Base-by-base conservation (phyloP, 1,140 invertebrate species). In the Drosophila parabipectinata region DNA sequence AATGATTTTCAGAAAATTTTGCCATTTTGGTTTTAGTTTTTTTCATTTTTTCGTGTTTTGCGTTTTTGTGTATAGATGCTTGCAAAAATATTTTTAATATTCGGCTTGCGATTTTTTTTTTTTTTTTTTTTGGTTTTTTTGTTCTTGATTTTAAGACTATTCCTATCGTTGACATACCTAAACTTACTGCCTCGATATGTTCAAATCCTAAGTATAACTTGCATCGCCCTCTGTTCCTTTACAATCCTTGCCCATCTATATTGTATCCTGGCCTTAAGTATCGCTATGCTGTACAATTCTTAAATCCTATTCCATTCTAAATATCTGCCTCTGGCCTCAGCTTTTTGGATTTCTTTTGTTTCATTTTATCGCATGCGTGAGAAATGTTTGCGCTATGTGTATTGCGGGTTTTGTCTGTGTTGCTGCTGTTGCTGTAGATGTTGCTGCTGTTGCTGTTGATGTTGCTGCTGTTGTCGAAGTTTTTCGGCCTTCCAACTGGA, bases 201-300 rank as follows among this genome's bases (percentile, higher is more conserved):
- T 75, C 72, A 75, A 75, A 75, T 75, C 72, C 72, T 75, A 75
- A 69, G 50, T 62, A 54, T 62, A 32, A 62, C 59, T 44, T 32
- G 59, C 59, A 24, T 47, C 67, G 15, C 44, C 45, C 26, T 44
- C 63, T 8, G 12, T 54, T 58, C 44, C 62, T 69, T 71, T 71
- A 71, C 67, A 71, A 41, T 71, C 66, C 2, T 48, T 14, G 26
- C 14, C 14, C 14, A 18, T n/a, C 8, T 32, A 8, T 52, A 30
- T 32, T 21, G 21, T 21, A 32, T 68, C 50, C 66, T 15, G 60
- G 52, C 61, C 52, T 55, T 82, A 77, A 76, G 67, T 85, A 85
- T 78, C 82, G 78, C 81, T 85, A 85, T 63, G 78, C 81, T 85
- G 81, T 85, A 85, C 82, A 85, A 78, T 72, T 82, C 82, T 85